Evolutionary conservation across 2,888 invertebrate genomes (phyloP).

Genomic region (Elysia crispata): DNA sequence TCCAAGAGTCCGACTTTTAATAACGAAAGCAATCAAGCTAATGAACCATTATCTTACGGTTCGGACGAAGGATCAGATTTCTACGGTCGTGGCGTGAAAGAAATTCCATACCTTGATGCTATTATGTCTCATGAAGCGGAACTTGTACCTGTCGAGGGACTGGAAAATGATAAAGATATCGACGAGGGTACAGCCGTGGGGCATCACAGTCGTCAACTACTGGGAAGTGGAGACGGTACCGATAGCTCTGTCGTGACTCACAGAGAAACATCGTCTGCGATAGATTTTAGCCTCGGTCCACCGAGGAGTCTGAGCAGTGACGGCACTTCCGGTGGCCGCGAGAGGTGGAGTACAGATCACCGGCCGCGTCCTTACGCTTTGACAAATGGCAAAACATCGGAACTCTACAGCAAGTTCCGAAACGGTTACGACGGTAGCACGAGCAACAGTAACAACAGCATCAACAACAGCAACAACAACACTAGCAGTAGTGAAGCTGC

Average conservation of each 20-base stretch:
- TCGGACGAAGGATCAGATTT: neutral
- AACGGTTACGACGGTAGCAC: neutral
- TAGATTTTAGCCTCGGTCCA: conserved; percentile 28
- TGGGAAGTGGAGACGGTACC: too few relatives aligned
- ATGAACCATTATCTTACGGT: too few relatives aligned
- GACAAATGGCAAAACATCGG: neutral
- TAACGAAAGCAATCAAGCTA: neutral
- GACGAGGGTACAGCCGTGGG: neutral
- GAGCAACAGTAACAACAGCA: neutral
- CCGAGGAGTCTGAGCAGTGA: neutral
- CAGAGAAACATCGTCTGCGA: neutral
- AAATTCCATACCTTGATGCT: conserved; percentile 37
- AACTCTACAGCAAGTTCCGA: too few relatives aligned
- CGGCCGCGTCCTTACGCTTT: neutral
- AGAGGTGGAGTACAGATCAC: neutral
- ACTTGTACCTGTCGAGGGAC: conserved; percentile 31
- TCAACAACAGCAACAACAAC: neutral
- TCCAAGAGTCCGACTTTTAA: conserved; percentile 1
- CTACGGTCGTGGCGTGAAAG: neutral
- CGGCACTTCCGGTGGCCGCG: neutral
- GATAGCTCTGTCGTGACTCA: neutral
- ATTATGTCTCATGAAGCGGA: conserved; percentile 44
- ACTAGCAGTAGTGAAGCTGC: neutral
- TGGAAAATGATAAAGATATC: neutral
- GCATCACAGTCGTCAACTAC: neutral